phyloP scores from a whole-genome alignment of 2,113 vertebrate species.

The Lepisosteus osseus region DNA sequence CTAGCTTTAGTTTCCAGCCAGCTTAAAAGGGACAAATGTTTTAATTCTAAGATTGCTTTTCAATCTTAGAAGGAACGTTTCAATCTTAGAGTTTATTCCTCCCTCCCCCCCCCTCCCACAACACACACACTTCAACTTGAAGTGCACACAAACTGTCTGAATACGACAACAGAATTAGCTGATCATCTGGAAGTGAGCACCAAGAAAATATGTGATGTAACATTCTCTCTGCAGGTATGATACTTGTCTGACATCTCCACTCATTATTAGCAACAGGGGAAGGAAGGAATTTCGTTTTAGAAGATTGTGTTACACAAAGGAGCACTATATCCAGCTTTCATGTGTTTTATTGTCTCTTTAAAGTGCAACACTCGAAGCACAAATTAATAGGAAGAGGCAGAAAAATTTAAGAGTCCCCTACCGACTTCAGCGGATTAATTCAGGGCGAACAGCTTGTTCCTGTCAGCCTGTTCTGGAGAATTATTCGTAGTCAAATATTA shows the following conservation, averaged over 20 bases:
- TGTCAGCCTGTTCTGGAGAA: not conserved
- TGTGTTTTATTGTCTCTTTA: not conserved
- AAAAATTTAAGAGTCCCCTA: not conserved
- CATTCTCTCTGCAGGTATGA: not conserved
- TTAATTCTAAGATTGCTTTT: too few relatives aligned
- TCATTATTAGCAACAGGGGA: not conserved
- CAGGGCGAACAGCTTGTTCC: not conserved
- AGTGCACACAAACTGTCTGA: too few relatives aligned
- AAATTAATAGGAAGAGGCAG: not conserved
- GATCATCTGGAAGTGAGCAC: too few relatives aligned
- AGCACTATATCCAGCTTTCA: not conserved
- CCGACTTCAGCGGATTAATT: constrained; percentile 8
- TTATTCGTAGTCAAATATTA: not conserved
- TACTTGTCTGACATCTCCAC: not conserved
- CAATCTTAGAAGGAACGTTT: too few relatives aligned
- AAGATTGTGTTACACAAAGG: constrained; percentile 2
- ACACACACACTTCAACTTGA: too few relatives aligned
- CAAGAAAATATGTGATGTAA: too few relatives aligned
- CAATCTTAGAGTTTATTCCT: too few relatives aligned
- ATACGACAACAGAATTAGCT: too few relatives aligned
- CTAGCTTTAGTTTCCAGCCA: too few relatives aligned
- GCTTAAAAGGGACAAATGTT: too few relatives aligned
- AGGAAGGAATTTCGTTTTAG: not conserved
- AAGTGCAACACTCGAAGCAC: not conserved
- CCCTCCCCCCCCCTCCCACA: too few relatives aligned